Evolutionary conservation across 2,113 vertebrate species (phyloP).

Genomic region (Suricata suricatta): DNA sequence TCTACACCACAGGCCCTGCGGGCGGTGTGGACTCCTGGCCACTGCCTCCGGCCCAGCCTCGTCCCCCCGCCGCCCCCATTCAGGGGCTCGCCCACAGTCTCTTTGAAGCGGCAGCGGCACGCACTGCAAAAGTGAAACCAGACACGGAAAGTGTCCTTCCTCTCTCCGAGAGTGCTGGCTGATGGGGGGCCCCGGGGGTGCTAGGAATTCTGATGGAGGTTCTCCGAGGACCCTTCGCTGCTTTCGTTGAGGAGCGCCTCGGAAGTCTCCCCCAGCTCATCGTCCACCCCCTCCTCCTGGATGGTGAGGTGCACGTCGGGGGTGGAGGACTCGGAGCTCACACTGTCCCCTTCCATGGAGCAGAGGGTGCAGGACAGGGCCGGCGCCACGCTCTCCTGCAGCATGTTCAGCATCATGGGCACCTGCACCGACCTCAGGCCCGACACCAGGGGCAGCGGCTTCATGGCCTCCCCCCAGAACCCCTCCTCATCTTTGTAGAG

Average conservation of each 20-base stretch:
- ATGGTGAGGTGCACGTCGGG: conserved; percentile 92
- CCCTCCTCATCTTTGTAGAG: conserved; percentile 94
- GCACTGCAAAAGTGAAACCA: conserved; percentile 69
- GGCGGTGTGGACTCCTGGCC: not conserved
- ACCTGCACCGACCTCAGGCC: conserved; percentile 86
- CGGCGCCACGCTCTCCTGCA: conserved; percentile 87
- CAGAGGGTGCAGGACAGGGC: conserved; percentile 92
- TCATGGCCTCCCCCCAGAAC: conserved; percentile 92
- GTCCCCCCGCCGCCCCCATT: not conserved
- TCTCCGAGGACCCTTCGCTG: conserved; percentile 87
- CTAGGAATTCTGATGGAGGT: conserved; percentile 84
- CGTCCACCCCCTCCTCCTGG: conserved; percentile 91
- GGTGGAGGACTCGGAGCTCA: conserved; percentile 94
- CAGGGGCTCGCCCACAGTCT: conserved; percentile 45
- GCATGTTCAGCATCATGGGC: conserved; percentile 85
- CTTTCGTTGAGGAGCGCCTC: conserved; percentile 84
- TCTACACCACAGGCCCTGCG: not conserved
- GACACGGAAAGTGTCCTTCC: conserved; percentile 61
- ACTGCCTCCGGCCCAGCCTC: not conserved
- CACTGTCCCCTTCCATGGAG: conserved; percentile 93
- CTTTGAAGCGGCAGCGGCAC: conserved; percentile 56
- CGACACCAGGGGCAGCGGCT: conserved; percentile 81
- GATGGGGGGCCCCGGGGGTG: conserved; percentile 55
- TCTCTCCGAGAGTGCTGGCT: not conserved
- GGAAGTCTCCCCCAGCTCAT: conserved; percentile 85